Conservation (phyloP, 2,113 vertebrate genomes). For the Marmota flaviventris region DNA sequence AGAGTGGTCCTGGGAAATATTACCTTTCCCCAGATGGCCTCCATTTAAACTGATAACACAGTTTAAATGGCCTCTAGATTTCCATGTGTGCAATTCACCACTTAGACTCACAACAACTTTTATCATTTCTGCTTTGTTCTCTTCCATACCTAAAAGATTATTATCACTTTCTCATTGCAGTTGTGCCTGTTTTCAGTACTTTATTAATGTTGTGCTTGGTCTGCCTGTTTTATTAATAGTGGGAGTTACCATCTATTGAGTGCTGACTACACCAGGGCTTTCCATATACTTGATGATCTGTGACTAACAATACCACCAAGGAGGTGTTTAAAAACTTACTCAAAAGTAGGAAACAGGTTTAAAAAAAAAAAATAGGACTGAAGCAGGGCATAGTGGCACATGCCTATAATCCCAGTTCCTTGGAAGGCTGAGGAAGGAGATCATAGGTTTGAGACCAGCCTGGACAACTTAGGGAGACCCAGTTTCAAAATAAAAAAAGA, state of each 20-base stretch:
- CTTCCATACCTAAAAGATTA: not conserved
- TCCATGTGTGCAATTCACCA: not conserved
- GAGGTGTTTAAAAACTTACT: not conserved
- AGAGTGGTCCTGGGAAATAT: not conserved
- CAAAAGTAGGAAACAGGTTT: not conserved
- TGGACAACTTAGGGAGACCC: not conserved
- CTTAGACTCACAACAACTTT: not conserved
- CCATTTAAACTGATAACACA: not conserved
- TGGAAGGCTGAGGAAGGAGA: no score
- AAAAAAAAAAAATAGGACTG: not conserved
- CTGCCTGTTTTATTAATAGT: not conserved
- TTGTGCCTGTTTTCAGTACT: not conserved
- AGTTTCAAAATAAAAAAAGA: not conserved
- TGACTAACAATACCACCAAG: not conserved
- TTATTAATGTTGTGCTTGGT: not conserved
- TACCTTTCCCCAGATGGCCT: not conserved
- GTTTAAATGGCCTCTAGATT: not conserved
- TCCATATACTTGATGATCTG: not conserved
- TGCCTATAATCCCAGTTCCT: not conserved
- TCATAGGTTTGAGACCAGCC: not conserved
- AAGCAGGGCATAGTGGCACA: not conserved
- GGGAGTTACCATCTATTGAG: not conserved
- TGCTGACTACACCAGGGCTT: not conserved
- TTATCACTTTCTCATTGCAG: not conserved
- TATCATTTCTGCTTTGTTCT: not conserved